Percentiles rank a stretch among this genome's conserved stretches.
Conservation (phyloP, 2,888 invertebrate genomes). For the Epiblema foenella region DNA sequence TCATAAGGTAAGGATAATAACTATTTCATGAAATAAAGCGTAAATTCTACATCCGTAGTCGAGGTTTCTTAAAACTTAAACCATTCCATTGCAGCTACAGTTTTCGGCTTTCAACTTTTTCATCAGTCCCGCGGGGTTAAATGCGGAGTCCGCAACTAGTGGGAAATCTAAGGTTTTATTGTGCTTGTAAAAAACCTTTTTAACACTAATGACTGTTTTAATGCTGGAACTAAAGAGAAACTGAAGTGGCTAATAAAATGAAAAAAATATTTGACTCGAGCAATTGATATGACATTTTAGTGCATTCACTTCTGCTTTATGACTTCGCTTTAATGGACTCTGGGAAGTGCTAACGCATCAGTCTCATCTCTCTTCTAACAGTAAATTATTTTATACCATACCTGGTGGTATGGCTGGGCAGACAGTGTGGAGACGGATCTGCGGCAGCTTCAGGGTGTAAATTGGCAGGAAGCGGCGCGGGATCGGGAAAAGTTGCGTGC, state of each 20-base stretch:
- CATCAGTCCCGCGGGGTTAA: conserved; percentile 35
- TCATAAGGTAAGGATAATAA: not conserved
- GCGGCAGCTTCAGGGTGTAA: too few relatives aligned
- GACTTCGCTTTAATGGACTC: too few relatives aligned
- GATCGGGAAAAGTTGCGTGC: too few relatives aligned
- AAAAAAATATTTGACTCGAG: not conserved
- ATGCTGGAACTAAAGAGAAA: conserved; percentile 10
- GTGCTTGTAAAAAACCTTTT: conserved; percentile 32
- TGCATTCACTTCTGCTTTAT: too few relatives aligned
- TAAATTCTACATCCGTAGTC: conserved; percentile 6
- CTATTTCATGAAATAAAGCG: not conserved
- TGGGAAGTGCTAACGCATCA: too few relatives aligned
- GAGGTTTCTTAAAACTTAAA: conserved; percentile 28
- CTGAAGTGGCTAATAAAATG: conserved; percentile 7
- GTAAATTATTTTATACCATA: too few relatives aligned
- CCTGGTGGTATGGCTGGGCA: too few relatives aligned
- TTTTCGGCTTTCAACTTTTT: conserved; percentile 42
- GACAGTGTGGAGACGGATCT: too few relatives aligned
- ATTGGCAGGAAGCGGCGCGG: too few relatives aligned
- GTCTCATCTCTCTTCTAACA: too few relatives aligned
- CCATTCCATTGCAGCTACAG: conserved; percentile 32
- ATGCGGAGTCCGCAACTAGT: conserved; percentile 31
- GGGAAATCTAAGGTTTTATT: conserved; percentile 32
- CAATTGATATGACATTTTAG: not conserved
- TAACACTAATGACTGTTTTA: conserved; percentile 36